These are phyloP conservation scores for Drosophila paramelanica DNA, from an alignment of 2,888 invertebrate genomes.

Conservation along the genomic window DNA sequence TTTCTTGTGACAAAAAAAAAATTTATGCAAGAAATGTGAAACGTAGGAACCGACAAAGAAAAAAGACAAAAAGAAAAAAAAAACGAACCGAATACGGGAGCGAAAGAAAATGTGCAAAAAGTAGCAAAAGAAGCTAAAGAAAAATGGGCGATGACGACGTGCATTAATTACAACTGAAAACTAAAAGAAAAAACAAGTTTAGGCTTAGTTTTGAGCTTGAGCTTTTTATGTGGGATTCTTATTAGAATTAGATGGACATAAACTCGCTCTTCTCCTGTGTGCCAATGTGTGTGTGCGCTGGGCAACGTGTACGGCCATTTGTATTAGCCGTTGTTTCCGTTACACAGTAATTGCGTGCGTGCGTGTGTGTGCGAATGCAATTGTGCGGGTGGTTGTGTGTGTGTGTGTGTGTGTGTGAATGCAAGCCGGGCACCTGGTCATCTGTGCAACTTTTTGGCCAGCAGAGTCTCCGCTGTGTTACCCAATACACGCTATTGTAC, in stretches of 20 bases:
- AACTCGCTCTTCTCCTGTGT: not conserved
- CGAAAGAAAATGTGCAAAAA: constrained; percentile 75
- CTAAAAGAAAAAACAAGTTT: constrained; percentile 51
- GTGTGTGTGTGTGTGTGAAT: constrained; percentile 35
- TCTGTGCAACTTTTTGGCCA: constrained; percentile 56
- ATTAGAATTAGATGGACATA: constrained; percentile 44
- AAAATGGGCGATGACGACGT: constrained; percentile 74
- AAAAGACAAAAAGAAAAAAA: constrained; percentile 47
- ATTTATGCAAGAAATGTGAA: constrained; percentile 83
- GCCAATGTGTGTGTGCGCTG: constrained; percentile 36
- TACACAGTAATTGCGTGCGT: constrained; percentile 40
- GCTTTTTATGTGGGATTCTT: constrained; percentile 27
- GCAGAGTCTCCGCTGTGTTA: constrained; percentile 59
- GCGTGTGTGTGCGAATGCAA: constrained; percentile 28
- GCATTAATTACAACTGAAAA: constrained; percentile 65
- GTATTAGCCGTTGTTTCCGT: constrained; percentile 61
- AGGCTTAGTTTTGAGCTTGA: constrained; percentile 31
- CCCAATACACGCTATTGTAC: constrained; percentile 66
- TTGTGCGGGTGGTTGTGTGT: constrained; percentile 33
- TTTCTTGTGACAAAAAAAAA: constrained; percentile 68
- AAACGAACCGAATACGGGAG: constrained; percentile 56
- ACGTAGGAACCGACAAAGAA: constrained; percentile 74
- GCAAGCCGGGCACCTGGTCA: constrained; percentile 74
- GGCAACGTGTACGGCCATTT: constrained; percentile 66
- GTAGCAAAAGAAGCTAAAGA: constrained; percentile 54